Base-by-base conservation (phyloP, 2,113 vertebrate genomes). In the Poeciliopsis occidentalis region DNA sequence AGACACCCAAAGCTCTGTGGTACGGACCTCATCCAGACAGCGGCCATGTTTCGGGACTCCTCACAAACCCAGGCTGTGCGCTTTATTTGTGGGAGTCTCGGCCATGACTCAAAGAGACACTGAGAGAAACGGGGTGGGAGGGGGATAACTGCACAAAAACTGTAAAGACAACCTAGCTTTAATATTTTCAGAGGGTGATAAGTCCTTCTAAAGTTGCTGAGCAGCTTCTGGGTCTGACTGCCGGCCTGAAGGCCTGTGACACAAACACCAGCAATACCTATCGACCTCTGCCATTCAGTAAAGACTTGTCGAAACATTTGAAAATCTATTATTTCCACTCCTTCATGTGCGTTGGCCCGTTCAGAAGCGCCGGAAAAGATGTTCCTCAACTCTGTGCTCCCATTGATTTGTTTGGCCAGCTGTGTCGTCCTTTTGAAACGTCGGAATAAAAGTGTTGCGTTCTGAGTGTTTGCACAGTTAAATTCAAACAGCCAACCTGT, bases 91-190 rank as follows among this genome's bases (percentile, higher is more conserved):
- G 64, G 80, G 78, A 86, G 76, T 73, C 74, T 81, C 75, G 76
- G 80, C 80, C 70, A 70, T 3, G 12, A 75, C 75, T 76, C 30
- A 32, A 68, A 82, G 78, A 81, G 75, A 87, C 79, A 22, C 75
- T 72, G 76, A 62, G 60, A 67, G 76, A 80, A 89, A 88, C 76
- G 80, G 71, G 13, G 79, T 88, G 78, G 69, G 75, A 61, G 57
- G 73, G 39, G 79, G 82, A 82, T 82, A 80, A 73, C 30, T 91
- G 89, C 88, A 89, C 83, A 91, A 84, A 37, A 86, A 88, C 75
- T 88, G 84, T 89, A 91, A 81, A 90, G 81, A 91, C 72, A n/a
- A 87, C 82, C 87, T 67, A 76, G 81, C 77, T 78, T 74, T 76
- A n/a, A n/a, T 85, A 66, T 75, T 81, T 76, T 63, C 63, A 87